A percentile compares a stretch with the other conserved stretches of the same genome.
phyloP scores from a whole-genome alignment of 2,113 vertebrate genomes.

The Scolopax mira region DNA sequence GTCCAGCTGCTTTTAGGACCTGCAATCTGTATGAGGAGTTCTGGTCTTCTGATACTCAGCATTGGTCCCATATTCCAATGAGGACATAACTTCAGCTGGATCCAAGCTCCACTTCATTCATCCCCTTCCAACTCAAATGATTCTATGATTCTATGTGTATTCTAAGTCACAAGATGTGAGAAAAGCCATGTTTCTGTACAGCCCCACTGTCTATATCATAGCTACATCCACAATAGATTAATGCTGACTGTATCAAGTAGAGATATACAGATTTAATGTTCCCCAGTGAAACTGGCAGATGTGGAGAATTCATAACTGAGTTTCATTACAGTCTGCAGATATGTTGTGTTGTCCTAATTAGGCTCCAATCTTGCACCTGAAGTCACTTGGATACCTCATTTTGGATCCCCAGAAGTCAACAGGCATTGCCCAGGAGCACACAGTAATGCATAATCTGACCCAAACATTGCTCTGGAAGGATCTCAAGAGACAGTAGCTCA shows the following conservation, averaged over 20 bases:
- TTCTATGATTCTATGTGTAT: too few species aligned
- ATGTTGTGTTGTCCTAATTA: not conserved
- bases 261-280: not conserved
- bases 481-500: not conserved
- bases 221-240: not conserved
- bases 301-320: not conserved
- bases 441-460: fast-evolving
- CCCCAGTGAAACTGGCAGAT: not conserved
- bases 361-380: not conserved
- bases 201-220: not conserved
- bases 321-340: not conserved
- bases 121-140: too few species aligned
- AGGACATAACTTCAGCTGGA: not conserved
- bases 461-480: not conserved
- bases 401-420: not conserved
- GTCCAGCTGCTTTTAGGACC: not conserved
- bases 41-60: not conserved
- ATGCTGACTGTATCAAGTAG: not conserved
- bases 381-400: not conserved
- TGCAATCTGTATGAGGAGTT: not conserved
- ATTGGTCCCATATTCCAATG: not conserved
- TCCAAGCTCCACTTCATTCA: not conserved
- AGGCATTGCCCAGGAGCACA: not conserved
- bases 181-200: not conserved
- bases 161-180: not conserved